phyloP scores from a whole-genome alignment of 1,140 invertebrate species.

The Drosophila nasuta region DNA sequence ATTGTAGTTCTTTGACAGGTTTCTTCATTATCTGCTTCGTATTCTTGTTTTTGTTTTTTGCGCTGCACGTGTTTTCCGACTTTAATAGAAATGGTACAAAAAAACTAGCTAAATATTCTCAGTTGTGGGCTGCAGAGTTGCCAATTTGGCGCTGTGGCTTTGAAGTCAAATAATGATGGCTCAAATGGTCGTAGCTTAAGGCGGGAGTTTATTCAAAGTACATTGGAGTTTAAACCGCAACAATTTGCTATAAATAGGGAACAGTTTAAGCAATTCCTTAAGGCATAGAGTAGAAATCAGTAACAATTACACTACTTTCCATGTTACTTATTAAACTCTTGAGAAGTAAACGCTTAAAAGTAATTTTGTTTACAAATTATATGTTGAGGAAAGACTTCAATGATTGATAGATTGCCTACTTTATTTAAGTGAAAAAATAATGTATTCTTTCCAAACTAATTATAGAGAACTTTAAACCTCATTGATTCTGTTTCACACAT shows the following conservation, averaged over 20 bases:
- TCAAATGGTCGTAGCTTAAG: slow-evolving; percentile 1
- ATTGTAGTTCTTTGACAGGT: slow-evolving; percentile 52
- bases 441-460: no score
- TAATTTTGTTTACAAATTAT: background rate
- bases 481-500: background rate
- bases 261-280: background rate
- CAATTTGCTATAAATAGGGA: background rate
- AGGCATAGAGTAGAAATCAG: background rate
- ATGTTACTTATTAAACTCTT: background rate
- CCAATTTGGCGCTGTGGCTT: slow-evolving; percentile 41
- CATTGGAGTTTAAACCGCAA: background rate
- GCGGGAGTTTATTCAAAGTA: background rate
- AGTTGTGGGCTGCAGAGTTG: slow-evolving; percentile 39
- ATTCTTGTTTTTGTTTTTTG: slow-evolving; percentile 1
- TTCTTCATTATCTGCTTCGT: slow-evolving; percentile 44
- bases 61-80: slow-evolving; percentile 39
- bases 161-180: slow-evolving; percentile 31
- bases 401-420: no score
- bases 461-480: no score
- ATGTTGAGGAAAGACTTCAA: background rate
- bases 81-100: slow-evolving; percentile 28
- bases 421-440: no score
- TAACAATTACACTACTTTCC: background rate
- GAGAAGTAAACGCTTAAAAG: background rate
- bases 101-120: slow-evolving; percentile 30